Evolutionary conservation across 1,140 invertebrate genomes (phyloP).

Genomic region (Chironomus tepperi): DNA sequence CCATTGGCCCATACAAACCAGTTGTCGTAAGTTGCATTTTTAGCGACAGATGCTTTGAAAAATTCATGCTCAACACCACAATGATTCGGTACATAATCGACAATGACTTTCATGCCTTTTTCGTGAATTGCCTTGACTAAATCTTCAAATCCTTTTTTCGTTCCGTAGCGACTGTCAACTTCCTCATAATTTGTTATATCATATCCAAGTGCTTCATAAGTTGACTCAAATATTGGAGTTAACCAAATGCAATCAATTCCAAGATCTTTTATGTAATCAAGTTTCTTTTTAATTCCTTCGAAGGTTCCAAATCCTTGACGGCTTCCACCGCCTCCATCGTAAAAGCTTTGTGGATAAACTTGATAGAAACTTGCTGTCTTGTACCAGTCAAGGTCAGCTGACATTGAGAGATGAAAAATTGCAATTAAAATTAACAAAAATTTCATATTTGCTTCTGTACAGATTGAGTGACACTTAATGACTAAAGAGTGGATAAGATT

Average conservation of each 20-base stretch:
- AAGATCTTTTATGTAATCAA: not conserved
- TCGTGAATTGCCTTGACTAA: not conserved
- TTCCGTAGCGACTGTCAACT: not conserved
- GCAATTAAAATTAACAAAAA: no score
- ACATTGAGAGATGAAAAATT: not conserved
- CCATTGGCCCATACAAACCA: conserved; percentile 8
- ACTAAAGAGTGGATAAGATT: no score
- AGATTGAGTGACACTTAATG: no score
- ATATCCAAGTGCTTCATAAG: not conserved
- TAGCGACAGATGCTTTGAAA: not conserved
- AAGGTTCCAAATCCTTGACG: not conserved
- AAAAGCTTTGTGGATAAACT: conserved; percentile 60
- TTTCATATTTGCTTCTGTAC: no score
- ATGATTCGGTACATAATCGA: conserved; percentile 16
- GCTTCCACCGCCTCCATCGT: conserved; percentile 55
- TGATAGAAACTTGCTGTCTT: conserved; percentile 56
- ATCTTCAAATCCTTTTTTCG: not conserved
- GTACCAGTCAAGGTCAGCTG: conserved; percentile 49
- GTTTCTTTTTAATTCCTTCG: not conserved
- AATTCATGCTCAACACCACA: conserved; percentile 11
- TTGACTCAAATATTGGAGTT: not conserved
- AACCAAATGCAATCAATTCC: conserved; percentile 18
- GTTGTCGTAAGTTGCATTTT: not conserved
- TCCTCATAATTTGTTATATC: conserved; percentile 6
- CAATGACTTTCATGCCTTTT: conserved; percentile 14